Percentiles rank a stretch among this genome's conserved stretches.
phyloP scores from a whole-genome alignment of 2,888 invertebrate genomes.

The Spatulosminthurus flaviceps region DNA sequence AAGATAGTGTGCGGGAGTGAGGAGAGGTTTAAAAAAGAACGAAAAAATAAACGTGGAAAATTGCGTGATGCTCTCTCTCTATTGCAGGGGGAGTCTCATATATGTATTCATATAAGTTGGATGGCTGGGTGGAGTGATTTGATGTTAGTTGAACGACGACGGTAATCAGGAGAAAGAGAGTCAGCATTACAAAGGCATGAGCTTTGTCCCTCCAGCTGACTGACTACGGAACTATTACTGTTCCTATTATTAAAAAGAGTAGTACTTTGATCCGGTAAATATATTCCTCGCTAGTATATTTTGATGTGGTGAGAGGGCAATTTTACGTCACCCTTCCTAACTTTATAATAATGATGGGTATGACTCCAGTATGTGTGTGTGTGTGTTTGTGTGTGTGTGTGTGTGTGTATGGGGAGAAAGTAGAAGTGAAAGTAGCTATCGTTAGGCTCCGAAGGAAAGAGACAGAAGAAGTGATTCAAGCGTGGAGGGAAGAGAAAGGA shows the following conservation, averaged over 20 bases:
- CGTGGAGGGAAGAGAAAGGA: slow-evolving; percentile 13
- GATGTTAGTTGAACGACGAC: background rate
- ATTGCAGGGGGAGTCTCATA: background rate
- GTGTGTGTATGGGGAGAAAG: background rate
- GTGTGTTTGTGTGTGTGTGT: too few species aligned
- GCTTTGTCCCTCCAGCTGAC: slow-evolving; percentile 37
- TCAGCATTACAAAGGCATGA: slow-evolving; percentile 23
- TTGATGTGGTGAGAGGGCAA: slow-evolving; percentile 23
- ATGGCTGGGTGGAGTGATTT: background rate
- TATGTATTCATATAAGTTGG: slow-evolving; percentile 1
- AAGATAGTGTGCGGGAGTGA: background rate
- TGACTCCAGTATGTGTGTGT: too few species aligned
- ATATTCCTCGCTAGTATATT: slow-evolving; percentile 33
- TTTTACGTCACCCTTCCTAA: slow-evolving; percentile 2
- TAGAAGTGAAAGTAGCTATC: background rate
- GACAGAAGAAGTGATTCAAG: background rate
- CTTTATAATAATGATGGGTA: slow-evolving; percentile 13
- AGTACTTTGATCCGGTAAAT: slow-evolving; percentile 44
- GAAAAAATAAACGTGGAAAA: background rate
- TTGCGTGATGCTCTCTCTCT: background rate
- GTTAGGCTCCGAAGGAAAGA: background rate
- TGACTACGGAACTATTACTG: slow-evolving; percentile 34
- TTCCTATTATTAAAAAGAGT: slow-evolving; percentile 36
- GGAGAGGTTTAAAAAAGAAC: background rate
- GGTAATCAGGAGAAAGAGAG: slow-evolving; percentile 28